Evolutionary conservation across 2,113 vertebrate species (phyloP), one percentile per base, ranked within the genome.

Genomic region (Heterochromis multidens): DNA sequence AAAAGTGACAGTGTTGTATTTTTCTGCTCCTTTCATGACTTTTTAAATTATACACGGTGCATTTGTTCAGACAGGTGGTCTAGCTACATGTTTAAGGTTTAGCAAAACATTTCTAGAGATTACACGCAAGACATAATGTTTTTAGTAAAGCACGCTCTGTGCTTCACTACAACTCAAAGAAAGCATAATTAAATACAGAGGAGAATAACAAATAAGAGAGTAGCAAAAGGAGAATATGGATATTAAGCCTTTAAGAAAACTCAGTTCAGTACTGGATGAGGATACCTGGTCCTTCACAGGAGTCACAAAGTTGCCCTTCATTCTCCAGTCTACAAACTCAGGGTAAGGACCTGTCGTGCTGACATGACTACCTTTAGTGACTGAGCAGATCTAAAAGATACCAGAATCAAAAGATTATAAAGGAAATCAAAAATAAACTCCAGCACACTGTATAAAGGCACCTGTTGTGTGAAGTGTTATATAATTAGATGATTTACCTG

Each of bases 271-370:
- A 74, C 1, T 54, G 1, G 23, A 29, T 58, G 2, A 70, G 10
- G n/a, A 60, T 92, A 98, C 97, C 97, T 98, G 97, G 46, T 97
- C 95, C 79, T 98, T 98, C 67, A 98, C 97, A 0, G 96, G 91
- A 0, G 97, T 96, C 87, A 98, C 96, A 0, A 91, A 96, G 11
- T 97, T 91, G 0, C 97, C 97, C 76, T 96, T 97, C 65, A 93
- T 94, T 86, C 97, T 95, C 97, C 97, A 98, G 95, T 98, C 97
- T 1, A 97, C 82, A 0, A 74, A 90, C 27, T 94, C 40, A 0
- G 97, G 97, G 17, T 84, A 88, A 0, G 88, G 94, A 2, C 96
- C 96, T 0, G 80, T 31, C 1, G 95, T 92, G 21, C 92, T 93
- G 29, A 96, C 35, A 58, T 97, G 97, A 88, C 89, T 96, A 2